Percentiles rank a stretch among this genome's conserved stretches.
phyloP scores from a whole-genome alignment of 2,888 invertebrate species.

The Lasius fuliginosus region DNA sequence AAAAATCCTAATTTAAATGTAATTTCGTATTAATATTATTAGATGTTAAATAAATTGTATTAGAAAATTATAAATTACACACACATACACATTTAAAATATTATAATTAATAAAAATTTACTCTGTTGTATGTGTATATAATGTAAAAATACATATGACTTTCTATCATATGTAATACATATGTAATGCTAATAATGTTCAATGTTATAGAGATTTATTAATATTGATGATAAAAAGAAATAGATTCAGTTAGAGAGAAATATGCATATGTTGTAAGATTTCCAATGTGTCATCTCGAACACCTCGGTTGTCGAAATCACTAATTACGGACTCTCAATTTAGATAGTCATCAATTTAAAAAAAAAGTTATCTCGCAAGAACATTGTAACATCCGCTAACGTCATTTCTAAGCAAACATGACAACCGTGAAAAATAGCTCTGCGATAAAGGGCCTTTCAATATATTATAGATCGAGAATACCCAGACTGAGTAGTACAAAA shows the following conservation, averaged over 20 bases:
- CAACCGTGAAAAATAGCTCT: background rate
- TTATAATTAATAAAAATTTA: background rate
- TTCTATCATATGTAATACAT: background rate
- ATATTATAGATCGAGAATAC: background rate
- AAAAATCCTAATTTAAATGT: background rate
- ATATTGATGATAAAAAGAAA: background rate
- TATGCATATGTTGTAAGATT: background rate
- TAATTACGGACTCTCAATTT: background rate
- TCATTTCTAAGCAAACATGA: background rate
- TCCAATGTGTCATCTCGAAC: background rate
- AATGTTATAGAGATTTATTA: background rate
- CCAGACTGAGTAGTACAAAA: background rate
- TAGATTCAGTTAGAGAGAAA: background rate
- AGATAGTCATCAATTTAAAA: background rate
- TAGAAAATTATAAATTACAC: background rate
- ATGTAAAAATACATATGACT: background rate
- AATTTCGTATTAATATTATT: background rate
- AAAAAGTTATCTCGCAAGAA: background rate
- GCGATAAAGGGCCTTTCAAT: slow-evolving; percentile 5
- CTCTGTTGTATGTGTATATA: background rate
- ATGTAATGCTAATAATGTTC: background rate
- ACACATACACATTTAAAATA: background rate
- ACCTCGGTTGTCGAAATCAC: background rate
- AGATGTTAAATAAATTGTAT: background rate
- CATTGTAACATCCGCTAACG: background rate